phyloP scores from a whole-genome alignment of 2,888 invertebrate species.

The Limnephilus lunatus region DNA sequence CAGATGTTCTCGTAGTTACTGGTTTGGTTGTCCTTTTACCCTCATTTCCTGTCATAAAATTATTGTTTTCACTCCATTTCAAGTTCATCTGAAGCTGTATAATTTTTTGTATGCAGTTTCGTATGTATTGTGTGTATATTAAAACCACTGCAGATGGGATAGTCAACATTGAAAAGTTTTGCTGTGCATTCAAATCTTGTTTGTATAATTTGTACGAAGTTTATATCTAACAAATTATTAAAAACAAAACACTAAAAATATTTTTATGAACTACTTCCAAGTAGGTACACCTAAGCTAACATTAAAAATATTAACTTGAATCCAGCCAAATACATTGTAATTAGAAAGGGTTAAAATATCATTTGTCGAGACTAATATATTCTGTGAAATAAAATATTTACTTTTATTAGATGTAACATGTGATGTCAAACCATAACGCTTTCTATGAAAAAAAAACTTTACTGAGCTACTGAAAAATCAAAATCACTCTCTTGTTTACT shows the following conservation, averaged over 20 bases:
- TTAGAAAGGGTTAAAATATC: neutral
- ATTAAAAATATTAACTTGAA: neutral
- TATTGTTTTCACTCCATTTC: too few relatives aligned
- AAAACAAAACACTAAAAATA: neutral
- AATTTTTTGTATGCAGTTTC: too few relatives aligned
- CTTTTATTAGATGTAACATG: neutral
- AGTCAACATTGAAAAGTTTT: neutral
- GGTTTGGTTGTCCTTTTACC: too few relatives aligned
- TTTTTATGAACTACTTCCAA: neutral
- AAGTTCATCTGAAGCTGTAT: too few relatives aligned
- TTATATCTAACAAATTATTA: neutral
- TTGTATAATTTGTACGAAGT: neutral
- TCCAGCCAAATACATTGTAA: neutral
- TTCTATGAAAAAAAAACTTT: slow-evolving; percentile 19
- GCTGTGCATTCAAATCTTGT: neutral
- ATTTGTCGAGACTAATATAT: neutral
- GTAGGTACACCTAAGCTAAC: neutral
- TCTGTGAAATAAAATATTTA: neutral
- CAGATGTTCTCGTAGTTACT: too few relatives aligned
- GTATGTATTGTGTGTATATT: too few relatives aligned
- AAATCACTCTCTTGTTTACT: slow-evolving; percentile 65
- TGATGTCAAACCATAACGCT: neutral
- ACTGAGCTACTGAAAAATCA: slow-evolving; percentile 62
- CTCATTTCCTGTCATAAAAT: too few relatives aligned
- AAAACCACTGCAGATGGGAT: neutral